Evolutionary conservation across 2,888 invertebrate genomes (phyloP).

Genomic region (Stictocephala bisonia): DNA sequence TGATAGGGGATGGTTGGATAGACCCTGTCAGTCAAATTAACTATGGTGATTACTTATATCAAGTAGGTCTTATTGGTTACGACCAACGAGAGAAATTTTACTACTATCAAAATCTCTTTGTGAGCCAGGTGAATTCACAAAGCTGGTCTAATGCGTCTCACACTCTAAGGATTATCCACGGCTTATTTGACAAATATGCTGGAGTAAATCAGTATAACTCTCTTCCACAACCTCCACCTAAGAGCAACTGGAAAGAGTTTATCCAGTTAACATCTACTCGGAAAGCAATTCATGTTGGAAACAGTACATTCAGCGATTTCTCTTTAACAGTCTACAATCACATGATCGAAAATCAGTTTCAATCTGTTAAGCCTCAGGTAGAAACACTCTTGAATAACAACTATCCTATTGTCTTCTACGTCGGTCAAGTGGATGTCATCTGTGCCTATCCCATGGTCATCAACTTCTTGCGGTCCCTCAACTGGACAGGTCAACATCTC

Average conservation of each 20-base stretch:
- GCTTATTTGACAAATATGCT: slow-evolving; percentile 61
- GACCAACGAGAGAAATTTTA: slow-evolving; percentile 73
- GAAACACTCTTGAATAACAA: slow-evolving; percentile 74
- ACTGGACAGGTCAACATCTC: slow-evolving; percentile 73
- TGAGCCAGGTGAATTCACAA: slow-evolving; percentile 71
- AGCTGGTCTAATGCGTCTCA: slow-evolving; percentile 78
- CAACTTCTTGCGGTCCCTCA: slow-evolving; percentile 78
- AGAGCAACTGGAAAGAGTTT: slow-evolving; percentile 45
- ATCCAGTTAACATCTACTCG: slow-evolving; percentile 52
- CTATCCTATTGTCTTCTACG: slow-evolving; percentile 83
- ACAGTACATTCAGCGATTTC: slow-evolving; percentile 75
- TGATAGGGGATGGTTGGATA: slow-evolving; percentile 83
- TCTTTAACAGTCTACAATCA: slow-evolving; percentile 73
- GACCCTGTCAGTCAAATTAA: slow-evolving; percentile 82
- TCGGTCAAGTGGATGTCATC: slow-evolving; percentile 91
- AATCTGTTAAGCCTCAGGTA: slow-evolving; percentile 80
- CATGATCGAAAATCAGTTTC: slow-evolving; percentile 81
- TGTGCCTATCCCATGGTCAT: slow-evolving; percentile 88
- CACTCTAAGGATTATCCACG: slow-evolving; percentile 76
- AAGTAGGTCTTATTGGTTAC: slow-evolving; percentile 70
- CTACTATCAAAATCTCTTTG: slow-evolving; percentile 70
- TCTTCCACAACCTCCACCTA: not conserved
- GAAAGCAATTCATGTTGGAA: slow-evolving; percentile 85
- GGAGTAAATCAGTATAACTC: slow-evolving; percentile 11
- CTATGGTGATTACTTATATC: slow-evolving; percentile 84